Conservation (phyloP, 2,888 invertebrate species). For the Mythimna lalbum region DNA sequence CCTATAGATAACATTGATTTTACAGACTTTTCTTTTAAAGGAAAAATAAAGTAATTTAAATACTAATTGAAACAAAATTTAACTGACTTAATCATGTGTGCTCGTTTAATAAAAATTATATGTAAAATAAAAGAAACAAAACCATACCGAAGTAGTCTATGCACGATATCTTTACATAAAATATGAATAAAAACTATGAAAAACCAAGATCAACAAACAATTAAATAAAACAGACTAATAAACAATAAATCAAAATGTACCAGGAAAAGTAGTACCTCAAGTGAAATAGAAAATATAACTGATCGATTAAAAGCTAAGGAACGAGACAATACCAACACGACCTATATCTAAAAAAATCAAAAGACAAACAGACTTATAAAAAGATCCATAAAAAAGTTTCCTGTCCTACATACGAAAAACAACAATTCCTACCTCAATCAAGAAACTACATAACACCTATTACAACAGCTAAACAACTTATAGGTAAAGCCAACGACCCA, state of each 20-base stretch:
- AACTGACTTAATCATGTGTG: too few relatives aligned
- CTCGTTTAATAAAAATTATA: too few relatives aligned
- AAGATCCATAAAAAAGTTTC: background rate
- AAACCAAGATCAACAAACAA: background rate
- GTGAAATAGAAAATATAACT: background rate
- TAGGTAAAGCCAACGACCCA: constrained; percentile 22
- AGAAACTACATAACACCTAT: constrained; percentile 15
- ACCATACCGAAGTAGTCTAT: too few relatives aligned
- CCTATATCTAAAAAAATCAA: background rate
- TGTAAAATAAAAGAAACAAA: too few relatives aligned
- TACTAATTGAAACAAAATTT: too few relatives aligned
- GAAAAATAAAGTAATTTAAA: too few relatives aligned
- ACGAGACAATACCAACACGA: background rate
- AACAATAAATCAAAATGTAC: background rate
- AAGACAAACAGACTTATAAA: background rate
- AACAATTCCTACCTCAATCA: background rate
- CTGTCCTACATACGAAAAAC: background rate
- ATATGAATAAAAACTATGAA: background rate
- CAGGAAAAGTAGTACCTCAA: too few relatives aligned
- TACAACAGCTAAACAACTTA: constrained; percentile 10
- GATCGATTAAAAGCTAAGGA: background rate
- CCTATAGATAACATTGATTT: too few relatives aligned
- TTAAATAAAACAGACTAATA: background rate
- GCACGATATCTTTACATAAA: too few relatives aligned
- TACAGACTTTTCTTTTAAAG: too few relatives aligned